Evolutionary conservation across 2,888 invertebrate genomes (phyloP).

Genomic region (Sminthurides aquaticus): DNA sequence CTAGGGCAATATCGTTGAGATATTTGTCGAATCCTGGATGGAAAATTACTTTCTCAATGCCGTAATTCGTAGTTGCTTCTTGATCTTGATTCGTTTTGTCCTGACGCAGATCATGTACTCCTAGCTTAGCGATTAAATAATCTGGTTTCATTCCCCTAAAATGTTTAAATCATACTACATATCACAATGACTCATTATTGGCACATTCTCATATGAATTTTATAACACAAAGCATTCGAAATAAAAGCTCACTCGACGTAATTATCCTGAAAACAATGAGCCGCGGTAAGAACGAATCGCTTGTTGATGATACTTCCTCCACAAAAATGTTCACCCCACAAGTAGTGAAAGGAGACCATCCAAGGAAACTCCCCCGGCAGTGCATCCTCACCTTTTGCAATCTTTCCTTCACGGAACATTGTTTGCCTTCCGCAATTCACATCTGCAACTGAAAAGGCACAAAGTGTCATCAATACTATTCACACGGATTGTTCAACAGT

Average conservation of each 20-base stretch:
- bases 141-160: slow-evolving; percentile 15
- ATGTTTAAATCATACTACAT: background rate
- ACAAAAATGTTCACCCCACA: slow-evolving; percentile 24
- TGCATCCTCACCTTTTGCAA: slow-evolving; percentile 23
- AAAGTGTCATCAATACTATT: too few relatives aligned
- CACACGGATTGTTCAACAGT: too few relatives aligned
- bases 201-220: background rate
- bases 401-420: slow-evolving; percentile 29
- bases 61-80: slow-evolving; percentile 17
- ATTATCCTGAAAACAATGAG: slow-evolving; percentile 24
- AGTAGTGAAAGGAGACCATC: slow-evolving; percentile 31
- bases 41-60: slow-evolving; percentile 25
- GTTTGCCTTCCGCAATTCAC: slow-evolving; percentile 32
- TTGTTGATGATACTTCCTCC: slow-evolving; percentile 27
- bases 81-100: slow-evolving; percentile 10
- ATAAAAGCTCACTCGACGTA: slow-evolving; percentile 9
- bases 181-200: slow-evolving; percentile 2
- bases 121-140: slow-evolving; percentile 25
- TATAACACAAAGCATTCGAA: background rate
- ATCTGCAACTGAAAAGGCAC: slow-evolving; percentile 22
- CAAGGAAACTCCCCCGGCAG: slow-evolving; percentile 28
- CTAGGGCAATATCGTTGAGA: slow-evolving; percentile 28
- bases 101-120: slow-evolving; percentile 26
- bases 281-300: slow-evolving; percentile 28
- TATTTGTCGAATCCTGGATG: slow-evolving; percentile 23